Base-by-base conservation (phyloP, 2,113 vertebrate species). In the Phaethornis superciliosus region DNA sequence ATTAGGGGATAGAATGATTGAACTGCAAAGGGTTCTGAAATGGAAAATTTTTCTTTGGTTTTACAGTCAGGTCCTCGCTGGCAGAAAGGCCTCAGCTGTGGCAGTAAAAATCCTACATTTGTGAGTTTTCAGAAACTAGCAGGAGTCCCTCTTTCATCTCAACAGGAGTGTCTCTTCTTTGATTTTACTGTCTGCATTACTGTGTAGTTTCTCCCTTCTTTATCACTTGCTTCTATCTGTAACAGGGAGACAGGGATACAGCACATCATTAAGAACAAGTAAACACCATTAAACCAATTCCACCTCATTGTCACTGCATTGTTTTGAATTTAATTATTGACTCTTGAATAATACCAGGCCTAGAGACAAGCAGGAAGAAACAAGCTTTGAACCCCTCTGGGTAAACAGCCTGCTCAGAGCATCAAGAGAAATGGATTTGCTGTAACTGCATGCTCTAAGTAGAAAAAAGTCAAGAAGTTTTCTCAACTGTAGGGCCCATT, bases 131-230 rank as follows among this genome's bases (percentile, higher is more conserved):
- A 54, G 47, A 75, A 89, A 64, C 60, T 88, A 87, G n/a, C 28
- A 78, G 81, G 68, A 91, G 54, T 23, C 17, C 65, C 35, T 81
- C 81, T 95, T 94, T 96, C 42, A 92, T 93, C 89, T 96, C 75
- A 64, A 85, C 51, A 78, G 56, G 64, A 91, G 7, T 51, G 44
- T 81, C 54, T 96, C 51, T 60, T 74, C 88, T 94, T 94, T 94
- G 68, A 94, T 93, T 94, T 94, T 92, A 71, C 68, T 89, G 23
- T 80, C 87, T 91, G 72, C 60, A 69, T 76, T 87, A 65, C 28
- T 75, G 71, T 62, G 54, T 80, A 72, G 62, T 80, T 86, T 87
- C 58, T 89, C 40, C 18, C 23, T 83, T 91, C 60, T 68, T 93
- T 85, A 60, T 76, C 32, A 51, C 79, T 70, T 59, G 37, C 60